phyloP scores from a whole-genome alignment of 2,113 vertebrate genomes.

The Charadrius vociferus region DNA sequence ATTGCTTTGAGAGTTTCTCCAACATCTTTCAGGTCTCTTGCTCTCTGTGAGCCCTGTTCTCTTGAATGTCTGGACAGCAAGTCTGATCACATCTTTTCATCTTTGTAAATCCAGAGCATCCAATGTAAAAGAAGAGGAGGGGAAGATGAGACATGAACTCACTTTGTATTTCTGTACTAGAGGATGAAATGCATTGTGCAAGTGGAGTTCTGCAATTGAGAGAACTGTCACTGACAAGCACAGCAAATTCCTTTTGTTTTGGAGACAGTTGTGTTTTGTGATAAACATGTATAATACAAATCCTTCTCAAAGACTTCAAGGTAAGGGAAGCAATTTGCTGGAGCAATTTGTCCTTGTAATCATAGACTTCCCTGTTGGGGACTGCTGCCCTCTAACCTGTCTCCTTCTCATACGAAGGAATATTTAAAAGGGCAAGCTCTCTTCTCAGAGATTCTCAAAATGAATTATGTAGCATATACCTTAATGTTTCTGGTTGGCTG shows the following conservation, averaged over 20 bases:
- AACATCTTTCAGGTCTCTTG: not conserved
- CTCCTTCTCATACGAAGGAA: not conserved
- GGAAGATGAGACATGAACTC: not conserved
- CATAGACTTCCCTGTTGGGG: not conserved
- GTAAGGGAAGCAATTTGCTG: not conserved
- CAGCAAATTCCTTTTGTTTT: not conserved
- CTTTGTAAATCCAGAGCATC: not conserved
- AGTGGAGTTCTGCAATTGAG: not conserved
- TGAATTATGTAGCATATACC: not conserved
- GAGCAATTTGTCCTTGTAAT: not conserved
- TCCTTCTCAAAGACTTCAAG: not conserved
- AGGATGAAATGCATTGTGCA: not conserved
- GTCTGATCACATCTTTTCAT: not conserved
- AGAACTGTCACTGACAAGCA: not conserved
- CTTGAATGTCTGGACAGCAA: not conserved
- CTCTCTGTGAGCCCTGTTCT: not conserved
- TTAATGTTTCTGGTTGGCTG: conserved; percentile 37
- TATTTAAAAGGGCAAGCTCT: conserved; percentile 8
- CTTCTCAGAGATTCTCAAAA: not conserved
- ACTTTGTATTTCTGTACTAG: not conserved
- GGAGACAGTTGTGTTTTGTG: not conserved
- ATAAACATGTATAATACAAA: not conserved
- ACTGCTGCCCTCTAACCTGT: conserved; percentile 30
- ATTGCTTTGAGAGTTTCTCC: not conserved
- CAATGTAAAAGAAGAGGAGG: not conserved